phyloP scores from a whole-genome alignment of 1,140 invertebrate species.

The Calliopsis andreniformis region DNA sequence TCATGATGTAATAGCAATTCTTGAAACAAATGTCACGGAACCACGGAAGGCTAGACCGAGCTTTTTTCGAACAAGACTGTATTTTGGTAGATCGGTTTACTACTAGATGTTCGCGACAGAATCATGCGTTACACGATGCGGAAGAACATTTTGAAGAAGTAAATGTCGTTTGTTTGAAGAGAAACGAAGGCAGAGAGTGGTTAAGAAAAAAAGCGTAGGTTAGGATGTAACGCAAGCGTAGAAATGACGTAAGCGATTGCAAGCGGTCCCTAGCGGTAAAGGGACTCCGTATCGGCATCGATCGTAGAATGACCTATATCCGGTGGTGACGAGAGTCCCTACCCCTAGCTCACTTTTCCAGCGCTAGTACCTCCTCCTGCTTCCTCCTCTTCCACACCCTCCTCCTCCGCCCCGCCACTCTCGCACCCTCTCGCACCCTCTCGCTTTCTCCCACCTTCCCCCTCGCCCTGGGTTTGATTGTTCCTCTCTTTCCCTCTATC shows the following conservation, averaged over 20 bases:
- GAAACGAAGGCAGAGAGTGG: not conserved
- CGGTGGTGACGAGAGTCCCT: conserved; percentile 69
- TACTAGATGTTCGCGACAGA: not conserved
- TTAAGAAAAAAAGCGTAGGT: conserved; percentile 14
- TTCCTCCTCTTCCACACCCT: not conserved
- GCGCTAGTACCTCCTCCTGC: not conserved
- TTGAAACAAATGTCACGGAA: not conserved
- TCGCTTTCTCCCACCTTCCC: too few relatives aligned
- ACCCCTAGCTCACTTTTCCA: conserved; percentile 45
- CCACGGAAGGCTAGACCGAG: conserved; percentile 54
- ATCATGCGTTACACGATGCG: not conserved
- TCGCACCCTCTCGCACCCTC: too few relatives aligned
- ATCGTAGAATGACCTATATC: conserved; percentile 81
- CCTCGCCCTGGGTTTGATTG: too few relatives aligned
- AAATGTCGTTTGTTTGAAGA: not conserved
- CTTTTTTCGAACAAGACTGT: conserved; percentile 18
- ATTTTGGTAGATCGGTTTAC: not conserved
- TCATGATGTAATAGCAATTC: conserved; percentile 34
- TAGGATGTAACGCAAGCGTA: conserved; percentile 21
- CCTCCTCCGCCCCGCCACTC: too few relatives aligned
- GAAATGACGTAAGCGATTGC: conserved; percentile 55
- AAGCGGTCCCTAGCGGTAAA: conserved; percentile 56
- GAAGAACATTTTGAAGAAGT: too few relatives aligned
- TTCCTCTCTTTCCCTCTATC: conserved; percentile 13
- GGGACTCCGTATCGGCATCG: conserved; percentile 74